Evolutionary conservation across 2,113 vertebrate species (phyloP).

Genomic region (Typhlomys cinereus): DNA sequence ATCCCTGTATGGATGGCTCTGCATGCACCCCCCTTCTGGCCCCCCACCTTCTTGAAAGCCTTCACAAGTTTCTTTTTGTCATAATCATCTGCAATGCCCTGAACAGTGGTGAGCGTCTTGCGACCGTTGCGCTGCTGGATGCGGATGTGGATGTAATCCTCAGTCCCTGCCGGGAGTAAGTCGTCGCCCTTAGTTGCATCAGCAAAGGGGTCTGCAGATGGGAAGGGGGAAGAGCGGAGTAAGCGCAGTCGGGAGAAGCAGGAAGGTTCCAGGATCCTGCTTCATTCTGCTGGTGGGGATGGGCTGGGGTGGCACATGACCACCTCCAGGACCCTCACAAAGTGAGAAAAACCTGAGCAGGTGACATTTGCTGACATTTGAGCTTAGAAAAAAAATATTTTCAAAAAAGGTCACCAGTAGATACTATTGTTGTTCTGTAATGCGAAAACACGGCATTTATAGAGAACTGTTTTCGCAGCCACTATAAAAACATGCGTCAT

Average conservation of each 20-base stretch:
- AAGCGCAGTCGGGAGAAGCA: not conserved
- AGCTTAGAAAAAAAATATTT: not conserved
- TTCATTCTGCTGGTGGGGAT: not conserved
- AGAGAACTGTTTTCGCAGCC: not conserved
- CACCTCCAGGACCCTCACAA: not conserved
- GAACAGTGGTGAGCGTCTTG: conserved; percentile 93
- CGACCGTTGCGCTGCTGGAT: conserved; percentile 94
- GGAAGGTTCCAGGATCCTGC: not conserved
- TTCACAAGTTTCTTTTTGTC: conserved; percentile 96
- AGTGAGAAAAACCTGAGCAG: not conserved
- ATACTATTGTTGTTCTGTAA: not conserved
- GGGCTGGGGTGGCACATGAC: too few relatives aligned
- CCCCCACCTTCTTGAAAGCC: conserved; percentile 92
- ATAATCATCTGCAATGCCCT: conserved; percentile 93
- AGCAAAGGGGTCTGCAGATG: conserved; percentile 92
- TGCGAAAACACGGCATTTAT: not conserved
- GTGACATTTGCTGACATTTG: rapidly evolving
- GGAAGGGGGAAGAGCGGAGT: not conserved
- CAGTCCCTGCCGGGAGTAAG: conserved; percentile 93
- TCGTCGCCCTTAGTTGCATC: conserved; percentile 96
- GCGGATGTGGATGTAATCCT: conserved; percentile 95
- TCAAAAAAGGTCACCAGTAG: not conserved
- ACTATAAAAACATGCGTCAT: conserved; percentile 59
- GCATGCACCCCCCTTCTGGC: not conserved
- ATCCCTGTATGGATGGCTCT: too few relatives aligned